Percentiles rank a stretch among this genome's conserved stretches.
Evolutionary conservation across 2,888 invertebrate genomes (phyloP).

Genomic region (Bugula neritina): DNA sequence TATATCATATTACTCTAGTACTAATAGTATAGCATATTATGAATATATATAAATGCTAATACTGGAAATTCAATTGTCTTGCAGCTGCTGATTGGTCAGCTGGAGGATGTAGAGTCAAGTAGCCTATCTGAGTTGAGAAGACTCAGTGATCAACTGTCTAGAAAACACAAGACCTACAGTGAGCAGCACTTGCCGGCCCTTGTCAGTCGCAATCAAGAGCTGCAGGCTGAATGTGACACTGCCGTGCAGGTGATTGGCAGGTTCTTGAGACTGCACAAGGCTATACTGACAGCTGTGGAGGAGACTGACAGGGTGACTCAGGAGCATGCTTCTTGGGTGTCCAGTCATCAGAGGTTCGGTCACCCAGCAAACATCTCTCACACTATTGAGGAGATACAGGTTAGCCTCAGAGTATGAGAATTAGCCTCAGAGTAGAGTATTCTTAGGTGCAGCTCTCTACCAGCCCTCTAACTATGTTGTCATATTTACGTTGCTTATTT

Average conservation of each 20-base stretch:
- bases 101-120: not conserved
- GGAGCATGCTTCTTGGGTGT: not conserved
- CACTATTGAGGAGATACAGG: slow-evolving; percentile 17
- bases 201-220: not conserved
- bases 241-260: slow-evolving; percentile 4
- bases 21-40: too few species aligned
- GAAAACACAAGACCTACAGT: not conserved
- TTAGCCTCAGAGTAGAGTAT: not conserved
- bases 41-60: too few species aligned
- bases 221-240: not conserved
- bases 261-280: not conserved
- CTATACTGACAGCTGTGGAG: not conserved
- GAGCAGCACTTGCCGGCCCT: slow-evolving; percentile 7
- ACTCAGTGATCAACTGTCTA: not conserved
- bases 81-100: slow-evolving; percentile 5
- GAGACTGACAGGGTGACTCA: slow-evolving; percentile 4
- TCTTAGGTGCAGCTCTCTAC: too few species aligned
- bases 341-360: slow-evolving; percentile 18
- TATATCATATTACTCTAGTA: too few species aligned
- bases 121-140: not conserved
- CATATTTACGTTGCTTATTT: too few species aligned
- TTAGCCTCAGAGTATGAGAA: too few species aligned
- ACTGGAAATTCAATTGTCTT: too few species aligned
- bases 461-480: too few species aligned
- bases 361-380: slow-evolving; percentile 5